Conservation (phyloP, 2,797 vertebrate species). For the Pterois miles region DNA sequence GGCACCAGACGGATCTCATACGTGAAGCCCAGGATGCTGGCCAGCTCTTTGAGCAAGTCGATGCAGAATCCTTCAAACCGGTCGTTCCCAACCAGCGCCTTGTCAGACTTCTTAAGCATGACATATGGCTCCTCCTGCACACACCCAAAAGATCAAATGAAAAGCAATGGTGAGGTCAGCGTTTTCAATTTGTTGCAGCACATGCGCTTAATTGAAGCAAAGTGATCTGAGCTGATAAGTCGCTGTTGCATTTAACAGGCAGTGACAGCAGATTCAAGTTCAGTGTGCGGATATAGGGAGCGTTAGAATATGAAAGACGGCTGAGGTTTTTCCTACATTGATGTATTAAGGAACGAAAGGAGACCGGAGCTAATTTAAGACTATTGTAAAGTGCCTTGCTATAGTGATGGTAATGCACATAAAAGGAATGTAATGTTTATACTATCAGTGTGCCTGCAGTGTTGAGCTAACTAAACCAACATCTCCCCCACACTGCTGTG, state of each 20-base stretch:
- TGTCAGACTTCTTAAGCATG: slow-evolving; percentile 99
- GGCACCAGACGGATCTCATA: slow-evolving; percentile 97
- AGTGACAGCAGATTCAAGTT: slow-evolving; percentile 67
- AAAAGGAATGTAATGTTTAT: slow-evolving; percentile 18
- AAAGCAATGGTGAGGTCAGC: slow-evolving; percentile 78
- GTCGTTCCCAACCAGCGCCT: slow-evolving; percentile 93
- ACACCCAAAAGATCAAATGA: slow-evolving; percentile 73
- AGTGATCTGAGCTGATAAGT: slow-evolving; percentile 75
- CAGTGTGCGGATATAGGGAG: slow-evolving; percentile 18
- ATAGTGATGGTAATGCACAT: not conserved
- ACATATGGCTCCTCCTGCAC: slow-evolving; percentile 97
- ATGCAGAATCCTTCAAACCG: slow-evolving; percentile 99
- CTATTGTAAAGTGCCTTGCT: slow-evolving; percentile 7
- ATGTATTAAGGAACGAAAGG: slow-evolving; percentile 9
- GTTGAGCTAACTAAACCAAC: slow-evolving; percentile 22
- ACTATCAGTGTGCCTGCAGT: slow-evolving; percentile 2
- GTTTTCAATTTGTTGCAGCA: slow-evolving; percentile 76
- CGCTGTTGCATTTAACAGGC: slow-evolving; percentile 74
- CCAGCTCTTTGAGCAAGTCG: slow-evolving; percentile 95
- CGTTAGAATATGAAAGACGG: slow-evolving; percentile 63
- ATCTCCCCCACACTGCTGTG: slow-evolving; percentile 30
- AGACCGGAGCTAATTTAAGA: slow-evolving; percentile 12
- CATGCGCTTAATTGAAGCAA: slow-evolving; percentile 76
- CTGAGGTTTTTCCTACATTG: slow-evolving; percentile 21
- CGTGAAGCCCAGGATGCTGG: slow-evolving; percentile 93